Percentiles rank a stretch among this genome's conserved stretches.
phyloP scores from a whole-genome alignment of 2,888 invertebrate species.

The Drosophila subquinaria region DNA sequence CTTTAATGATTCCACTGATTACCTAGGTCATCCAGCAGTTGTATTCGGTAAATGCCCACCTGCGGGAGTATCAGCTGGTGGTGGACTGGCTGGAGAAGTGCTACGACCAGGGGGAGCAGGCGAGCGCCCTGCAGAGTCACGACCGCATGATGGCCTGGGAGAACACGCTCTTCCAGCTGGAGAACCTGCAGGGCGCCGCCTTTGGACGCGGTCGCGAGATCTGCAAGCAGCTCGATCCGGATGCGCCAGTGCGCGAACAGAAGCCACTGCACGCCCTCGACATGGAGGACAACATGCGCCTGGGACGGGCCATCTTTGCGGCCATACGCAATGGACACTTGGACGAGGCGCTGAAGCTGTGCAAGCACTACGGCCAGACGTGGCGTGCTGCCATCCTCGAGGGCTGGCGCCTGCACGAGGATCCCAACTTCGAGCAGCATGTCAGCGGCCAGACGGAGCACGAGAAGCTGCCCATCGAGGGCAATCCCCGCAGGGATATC shows the following conservation, averaged over 20 bases:
- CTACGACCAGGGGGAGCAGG: constrained; percentile 87
- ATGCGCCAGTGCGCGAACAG: constrained; percentile 93
- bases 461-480: constrained; percentile 88
- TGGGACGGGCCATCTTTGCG: constrained; percentile 88
- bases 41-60: constrained; percentile 86
- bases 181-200: constrained; percentile 87
- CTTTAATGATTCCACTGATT: neutral
- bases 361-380: constrained; percentile 94
- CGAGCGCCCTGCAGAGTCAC: constrained; percentile 88
- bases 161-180: constrained; percentile 93
- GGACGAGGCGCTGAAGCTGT: constrained; percentile 93
- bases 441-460: constrained; percentile 67
- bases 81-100: constrained; percentile 97
- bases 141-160: constrained; percentile 95
- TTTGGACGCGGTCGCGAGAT: constrained; percentile 88
- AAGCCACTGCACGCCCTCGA: constrained; percentile 94
- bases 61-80: constrained; percentile 92
- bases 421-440: constrained; percentile 90
- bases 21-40: constrained; percentile 81
- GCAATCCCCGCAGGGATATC: constrained; percentile 92
- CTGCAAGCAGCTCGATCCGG: constrained; percentile 93
- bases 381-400: constrained; percentile 96
- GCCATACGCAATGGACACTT: constrained; percentile 94
- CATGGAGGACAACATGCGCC: constrained; percentile 90
- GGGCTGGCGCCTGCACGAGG: constrained; percentile 95